phyloP scores from a whole-genome alignment of 2,113 vertebrate genomes.

The Oreocharis arfaki region DNA sequence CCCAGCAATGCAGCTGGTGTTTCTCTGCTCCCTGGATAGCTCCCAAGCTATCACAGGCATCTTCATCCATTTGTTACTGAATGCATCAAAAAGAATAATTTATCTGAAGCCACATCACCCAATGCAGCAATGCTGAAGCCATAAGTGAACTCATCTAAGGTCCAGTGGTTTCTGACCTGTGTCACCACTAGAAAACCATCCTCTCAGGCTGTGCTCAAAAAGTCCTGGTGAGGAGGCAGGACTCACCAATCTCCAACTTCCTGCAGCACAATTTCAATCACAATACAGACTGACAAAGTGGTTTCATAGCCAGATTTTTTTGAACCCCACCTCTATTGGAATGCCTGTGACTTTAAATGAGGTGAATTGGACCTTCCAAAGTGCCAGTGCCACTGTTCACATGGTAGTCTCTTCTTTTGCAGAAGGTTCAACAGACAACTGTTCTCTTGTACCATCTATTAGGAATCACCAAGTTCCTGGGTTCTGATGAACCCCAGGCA shows the following conservation, averaged over 20 bases:
- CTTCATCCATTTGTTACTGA: not conserved
- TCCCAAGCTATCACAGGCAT: not conserved
- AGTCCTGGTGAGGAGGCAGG: not conserved
- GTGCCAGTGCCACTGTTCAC: fast-evolving
- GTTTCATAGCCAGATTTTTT: not conserved
- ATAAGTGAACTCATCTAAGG: not conserved
- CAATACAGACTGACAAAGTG: not conserved
- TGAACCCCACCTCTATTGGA: fast-evolving
- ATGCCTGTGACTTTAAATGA: not conserved
- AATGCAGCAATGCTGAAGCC: not conserved
- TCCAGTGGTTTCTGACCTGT: not conserved
- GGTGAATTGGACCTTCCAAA: not conserved
- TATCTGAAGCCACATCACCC: fast-evolving
- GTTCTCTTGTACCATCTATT: fast-evolving
- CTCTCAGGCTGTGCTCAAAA: not conserved
- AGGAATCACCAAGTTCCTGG: not conserved
- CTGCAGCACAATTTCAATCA: not conserved
- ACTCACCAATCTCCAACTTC: not conserved
- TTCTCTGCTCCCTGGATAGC: not conserved
- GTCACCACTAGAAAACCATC: not conserved
- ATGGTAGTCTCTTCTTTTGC: not conserved
- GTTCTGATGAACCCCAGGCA: fast-evolving
- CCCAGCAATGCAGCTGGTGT: not conserved
- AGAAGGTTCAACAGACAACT: not conserved
- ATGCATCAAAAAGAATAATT: not conserved